Evolutionary conservation across 2,113 vertebrate genomes (phyloP), one percentile per base, ranked within the genome.

Genomic region (Vanacampus margaritifer): DNA sequence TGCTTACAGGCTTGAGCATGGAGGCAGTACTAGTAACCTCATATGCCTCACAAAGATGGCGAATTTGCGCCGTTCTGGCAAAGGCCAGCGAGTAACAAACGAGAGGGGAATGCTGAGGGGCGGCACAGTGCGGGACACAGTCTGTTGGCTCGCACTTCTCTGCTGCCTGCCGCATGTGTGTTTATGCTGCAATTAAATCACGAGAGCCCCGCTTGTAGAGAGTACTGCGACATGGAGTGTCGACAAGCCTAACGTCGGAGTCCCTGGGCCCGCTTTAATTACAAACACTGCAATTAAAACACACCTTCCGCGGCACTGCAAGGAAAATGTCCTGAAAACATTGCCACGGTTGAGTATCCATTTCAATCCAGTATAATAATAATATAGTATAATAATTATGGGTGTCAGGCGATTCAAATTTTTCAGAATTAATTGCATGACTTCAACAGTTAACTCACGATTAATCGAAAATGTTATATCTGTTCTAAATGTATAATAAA

Each of bases 151-250:
- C 50, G 13, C 61, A 58, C 4, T 23, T 67, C 5, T 28, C 36
- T 69, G 58, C 37, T 45, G 65, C 53, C 26, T 32, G 21, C 58
- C 37, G 65, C n/a, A 36, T 53, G 54, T 67, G 77, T 74, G 66
- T 74, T 69, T 79, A 48, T 68, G 45, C 0, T 2, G 66, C 85
- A 86, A 87, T 88, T 84, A 80, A 85, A 86, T 85, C 65, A 79
- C 3, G 12, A 48, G 59, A 68, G 67, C 63, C 69, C 74, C 43
- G 73, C 70, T 72, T 80, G 81, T 77, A 37, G 79, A 37, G 79
- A 78, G 79, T 68, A 37, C 62, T 7, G 68, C 63, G 67, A 71
- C 76, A 72, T 19, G 17, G 54, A 75, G 65, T 57, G 71, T 51
- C 36, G 51, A 68, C 59, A 6, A 59, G 75, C 65, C 54, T 35